Evolutionary conservation across 2,888 invertebrate genomes (phyloP), one percentile per base, ranked within the genome.

Genomic region (Graphium colonna): DNA sequence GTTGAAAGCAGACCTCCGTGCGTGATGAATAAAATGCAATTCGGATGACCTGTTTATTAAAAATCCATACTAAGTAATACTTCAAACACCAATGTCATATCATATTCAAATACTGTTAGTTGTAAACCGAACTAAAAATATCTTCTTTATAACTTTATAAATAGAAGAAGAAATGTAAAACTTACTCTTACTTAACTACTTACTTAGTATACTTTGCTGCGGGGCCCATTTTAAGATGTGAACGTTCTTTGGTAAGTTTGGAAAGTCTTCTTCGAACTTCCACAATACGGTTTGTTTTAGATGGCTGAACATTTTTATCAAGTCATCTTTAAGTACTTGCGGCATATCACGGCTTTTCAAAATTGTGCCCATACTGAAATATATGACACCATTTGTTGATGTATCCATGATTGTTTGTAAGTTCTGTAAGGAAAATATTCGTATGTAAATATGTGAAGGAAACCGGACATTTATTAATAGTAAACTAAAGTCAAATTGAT

Each of bases 311-410:
- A 77, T 69, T 17, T 71, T 62, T 1, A 87, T 18, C 1, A 90
- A 64, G 0, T 58, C 60, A 28, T 60, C 60, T 36, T 74, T 75
- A 1, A 74, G 49, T 36, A 71, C 60, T 1, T 67, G 65, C 0
- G 85, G 74, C 60, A 87, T 64, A 0, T 70, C 65, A 45, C 69
- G 71, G 39, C 80, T 79, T 33, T 75, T 67, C 42, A 82, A 60
- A 41, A 76, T 75, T 0, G 82, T 73, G 0, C 89, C 89, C 74
- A 90, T 70, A 53, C 85, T 88, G 61, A 90, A 88, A 64, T 77
- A 82, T 33, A 90, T 78, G 0, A 83, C 83, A 1, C 90, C 88
- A 44, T 86, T 51, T 13, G 69, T 68, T 0, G 85, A 68, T 9
- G 61, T 66, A 26, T 83, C 79, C 62, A 88, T 62, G 42, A 81